Conservation (phyloP, 2,113 vertebrate species). For the Chunga burmeisteri region DNA sequence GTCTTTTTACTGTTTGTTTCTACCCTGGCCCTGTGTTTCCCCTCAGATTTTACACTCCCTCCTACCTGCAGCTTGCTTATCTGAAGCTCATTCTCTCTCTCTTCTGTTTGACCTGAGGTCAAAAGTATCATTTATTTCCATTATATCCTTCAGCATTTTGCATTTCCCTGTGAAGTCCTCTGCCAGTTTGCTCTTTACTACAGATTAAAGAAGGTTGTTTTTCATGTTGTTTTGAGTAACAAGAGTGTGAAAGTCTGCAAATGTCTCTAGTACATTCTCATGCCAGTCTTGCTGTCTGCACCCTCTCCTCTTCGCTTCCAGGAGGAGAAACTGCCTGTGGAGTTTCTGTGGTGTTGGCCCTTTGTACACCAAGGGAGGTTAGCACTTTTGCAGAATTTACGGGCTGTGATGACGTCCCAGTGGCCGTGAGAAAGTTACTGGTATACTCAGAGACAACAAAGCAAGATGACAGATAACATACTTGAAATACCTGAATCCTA, state of each 20-base stretch:
- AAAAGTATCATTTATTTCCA: neutral
- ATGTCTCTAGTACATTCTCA: neutral
- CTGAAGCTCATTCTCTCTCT: neutral
- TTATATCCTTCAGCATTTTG: neutral
- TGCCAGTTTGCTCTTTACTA: neutral
- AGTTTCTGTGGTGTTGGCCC: neutral
- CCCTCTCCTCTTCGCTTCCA: neutral
- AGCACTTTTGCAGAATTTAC: neutral
- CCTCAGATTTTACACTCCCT: neutral
- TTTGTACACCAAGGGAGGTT: neutral
- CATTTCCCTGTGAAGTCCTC: constrained; percentile 4
- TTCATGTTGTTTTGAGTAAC: neutral
- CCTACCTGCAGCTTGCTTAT: neutral
- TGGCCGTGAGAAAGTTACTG: neutral
- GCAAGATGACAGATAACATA: neutral
- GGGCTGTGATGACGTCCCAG: neutral
- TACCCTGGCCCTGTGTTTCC: neutral
- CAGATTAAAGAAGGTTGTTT: neutral
- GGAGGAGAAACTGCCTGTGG: neutral
- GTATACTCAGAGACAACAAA: neutral
- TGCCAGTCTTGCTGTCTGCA: rapidly evolving
- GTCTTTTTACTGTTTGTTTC: neutral
- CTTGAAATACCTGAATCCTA: neutral
- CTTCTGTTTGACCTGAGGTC: neutral
- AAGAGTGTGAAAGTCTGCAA: neutral